phyloP scores from a whole-genome alignment of 2,888 invertebrate species.

The Eupithecia inturbata region DNA sequence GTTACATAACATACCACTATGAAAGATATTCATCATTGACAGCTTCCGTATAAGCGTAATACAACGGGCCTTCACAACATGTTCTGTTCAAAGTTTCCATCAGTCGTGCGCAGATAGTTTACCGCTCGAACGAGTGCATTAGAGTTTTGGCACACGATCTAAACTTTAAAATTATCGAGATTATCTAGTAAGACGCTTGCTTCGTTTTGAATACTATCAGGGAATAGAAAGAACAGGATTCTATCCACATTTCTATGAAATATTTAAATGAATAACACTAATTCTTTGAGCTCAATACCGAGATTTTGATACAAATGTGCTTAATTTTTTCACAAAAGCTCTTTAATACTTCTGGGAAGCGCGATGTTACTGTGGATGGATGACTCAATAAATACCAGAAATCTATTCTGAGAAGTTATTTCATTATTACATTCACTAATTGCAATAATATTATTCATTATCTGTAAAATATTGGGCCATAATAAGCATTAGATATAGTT shows the following conservation, averaged over 20 bases:
- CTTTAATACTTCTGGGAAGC: not conserved
- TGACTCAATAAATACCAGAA: constrained; percentile 29
- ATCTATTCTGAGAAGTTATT: constrained; percentile 36
- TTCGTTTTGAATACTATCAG: too few species aligned
- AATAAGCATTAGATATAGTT: constrained; percentile 12
- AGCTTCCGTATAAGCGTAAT: not conserved
- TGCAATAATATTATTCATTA: constrained; percentile 50
- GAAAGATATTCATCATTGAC: too few species aligned
- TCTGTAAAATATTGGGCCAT: constrained; percentile 31
- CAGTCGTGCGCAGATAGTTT: not conserved
- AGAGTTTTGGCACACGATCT: constrained; percentile 5
- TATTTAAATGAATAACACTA: not conserved
- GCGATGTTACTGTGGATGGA: not conserved
- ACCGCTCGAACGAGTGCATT: constrained; percentile 1
- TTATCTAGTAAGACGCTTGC: constrained; percentile 7
- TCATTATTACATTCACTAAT: constrained; percentile 33
- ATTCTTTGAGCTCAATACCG: not conserved
- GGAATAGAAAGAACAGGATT: too few species aligned
- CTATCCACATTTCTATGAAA: constrained; percentile 7
- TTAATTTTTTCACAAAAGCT: not conserved
- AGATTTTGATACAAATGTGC: not conserved
- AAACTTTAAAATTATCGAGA: constrained; percentile 11
- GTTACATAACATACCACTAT: too few species aligned
- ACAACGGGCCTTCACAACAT: not conserved
- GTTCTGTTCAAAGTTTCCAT: not conserved